Percentiles rank a stretch among this genome's conserved stretches.
phyloP scores from a whole-genome alignment of 2,113 vertebrate genomes.

The Alligator sinensis region DNA sequence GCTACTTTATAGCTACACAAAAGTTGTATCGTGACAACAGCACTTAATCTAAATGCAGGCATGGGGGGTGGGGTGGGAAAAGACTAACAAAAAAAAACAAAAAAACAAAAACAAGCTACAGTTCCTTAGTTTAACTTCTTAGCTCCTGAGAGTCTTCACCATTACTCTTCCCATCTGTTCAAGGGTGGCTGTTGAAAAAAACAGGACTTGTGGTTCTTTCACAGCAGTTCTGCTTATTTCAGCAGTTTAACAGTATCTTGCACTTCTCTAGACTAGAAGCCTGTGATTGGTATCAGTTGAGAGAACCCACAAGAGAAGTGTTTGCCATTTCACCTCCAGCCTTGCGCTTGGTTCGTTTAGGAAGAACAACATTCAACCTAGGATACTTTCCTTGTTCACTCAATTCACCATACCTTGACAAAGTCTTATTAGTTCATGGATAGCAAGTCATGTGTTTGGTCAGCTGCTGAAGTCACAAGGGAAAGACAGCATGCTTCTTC shows the following conservation, averaged over 20 bases:
- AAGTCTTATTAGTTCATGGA: slow-evolving; percentile 67
- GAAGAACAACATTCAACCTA: background rate
- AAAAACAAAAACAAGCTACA: too few species aligned
- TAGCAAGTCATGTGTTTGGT: slow-evolving; percentile 77
- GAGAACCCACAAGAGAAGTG: background rate
- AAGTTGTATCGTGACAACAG: too few species aligned
- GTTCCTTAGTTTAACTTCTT: too few species aligned
- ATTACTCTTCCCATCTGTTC: background rate
- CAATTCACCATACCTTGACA: background rate
- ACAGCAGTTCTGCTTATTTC: background rate
- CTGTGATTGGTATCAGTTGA: background rate
- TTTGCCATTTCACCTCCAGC: background rate
- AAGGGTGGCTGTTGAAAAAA: background rate
- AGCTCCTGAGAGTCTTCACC: background rate
- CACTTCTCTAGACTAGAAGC: background rate
- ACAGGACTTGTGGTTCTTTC: background rate
- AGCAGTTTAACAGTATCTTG: background rate
- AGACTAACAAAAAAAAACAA: too few species aligned
- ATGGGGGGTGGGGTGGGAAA: too few species aligned
- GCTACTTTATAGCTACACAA: background rate
- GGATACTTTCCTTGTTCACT: background rate
- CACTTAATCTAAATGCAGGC: too few species aligned
- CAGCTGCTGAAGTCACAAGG: slow-evolving; percentile 83
- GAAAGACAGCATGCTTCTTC: slow-evolving; percentile 74
- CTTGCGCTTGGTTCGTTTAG: slow-evolving; percentile 33